A percentile compares a stretch with the other conserved stretches of the same genome.
These are phyloP conservation scores for Aphelocoma californica DNA, from an alignment of 2,797 vertebrate genomes.

Conservation along the genomic window DNA sequence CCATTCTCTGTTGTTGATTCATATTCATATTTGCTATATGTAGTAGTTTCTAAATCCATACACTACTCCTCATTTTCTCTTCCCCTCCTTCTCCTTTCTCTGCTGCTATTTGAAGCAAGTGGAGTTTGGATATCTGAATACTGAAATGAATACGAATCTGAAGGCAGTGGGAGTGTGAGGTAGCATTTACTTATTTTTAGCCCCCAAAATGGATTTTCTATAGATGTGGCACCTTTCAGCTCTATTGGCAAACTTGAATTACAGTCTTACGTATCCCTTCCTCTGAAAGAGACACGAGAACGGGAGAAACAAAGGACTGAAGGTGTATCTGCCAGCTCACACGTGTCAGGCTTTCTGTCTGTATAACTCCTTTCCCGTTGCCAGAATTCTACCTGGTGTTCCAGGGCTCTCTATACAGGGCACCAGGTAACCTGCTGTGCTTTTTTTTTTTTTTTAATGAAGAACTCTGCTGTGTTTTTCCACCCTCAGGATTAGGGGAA, in stretches of 20 bases:
- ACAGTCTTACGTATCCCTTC: neutral
- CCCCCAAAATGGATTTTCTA: neutral
- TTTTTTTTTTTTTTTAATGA: neutral
- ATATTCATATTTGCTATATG: neutral
- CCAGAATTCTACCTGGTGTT: neutral
- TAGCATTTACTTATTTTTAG: constrained; percentile 22
- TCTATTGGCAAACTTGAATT: neutral
- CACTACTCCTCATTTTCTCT: neutral
- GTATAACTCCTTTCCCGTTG: neutral
- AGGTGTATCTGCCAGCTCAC: neutral
- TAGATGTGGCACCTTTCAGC: neutral
- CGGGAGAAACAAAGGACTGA: neutral
- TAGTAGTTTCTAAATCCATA: neutral
- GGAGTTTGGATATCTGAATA: neutral
- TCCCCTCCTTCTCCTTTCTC: neutral
- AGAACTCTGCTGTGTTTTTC: neutral
- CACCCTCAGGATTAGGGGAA: neutral
- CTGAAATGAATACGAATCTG: neutral
- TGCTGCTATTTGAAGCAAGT: constrained; percentile 1
- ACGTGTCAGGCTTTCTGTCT: rapidly evolving
- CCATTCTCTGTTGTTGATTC: neutral
- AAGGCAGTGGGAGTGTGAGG: neutral
- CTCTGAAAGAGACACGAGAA: neutral
- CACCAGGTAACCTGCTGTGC: neutral
- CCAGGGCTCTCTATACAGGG: neutral